Percentiles rank a stretch among this genome's conserved stretches.
These are phyloP conservation scores for Chaenocephalus aceratus DNA, from an alignment of 2,113 vertebrate species.

Conservation along the genomic window DNA sequence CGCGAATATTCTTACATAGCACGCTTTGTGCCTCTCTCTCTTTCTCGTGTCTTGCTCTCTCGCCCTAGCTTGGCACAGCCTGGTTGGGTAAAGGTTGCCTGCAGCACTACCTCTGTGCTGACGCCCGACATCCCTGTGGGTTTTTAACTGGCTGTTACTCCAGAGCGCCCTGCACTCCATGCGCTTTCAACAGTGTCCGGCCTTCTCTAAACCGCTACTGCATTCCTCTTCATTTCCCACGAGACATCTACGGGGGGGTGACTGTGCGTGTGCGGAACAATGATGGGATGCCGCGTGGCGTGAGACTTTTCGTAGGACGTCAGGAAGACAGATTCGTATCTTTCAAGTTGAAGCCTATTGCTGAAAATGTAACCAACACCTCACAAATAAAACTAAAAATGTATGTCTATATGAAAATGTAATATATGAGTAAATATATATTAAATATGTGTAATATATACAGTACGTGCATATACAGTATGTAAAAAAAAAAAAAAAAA, in stretches of 20 bases:
- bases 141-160: constrained; percentile 64
- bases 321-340: constrained; percentile 40
- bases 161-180: constrained; percentile 68
- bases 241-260: constrained; percentile 21
- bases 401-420: constrained; percentile 83
- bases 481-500: constrained; percentile 61
- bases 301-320: constrained; percentile 33
- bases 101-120: constrained; percentile 54
- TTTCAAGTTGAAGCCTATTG: constrained; percentile 67
- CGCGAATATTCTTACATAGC: constrained; percentile 95
- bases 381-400: constrained; percentile 75
- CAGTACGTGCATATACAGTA: constrained; percentile 76
- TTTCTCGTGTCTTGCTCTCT: constrained; percentile 43
- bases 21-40: constrained; percentile 31
- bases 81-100: constrained; percentile 61
- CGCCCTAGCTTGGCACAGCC: constrained; percentile 59
- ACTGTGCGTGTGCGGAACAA: constrained; percentile 18
- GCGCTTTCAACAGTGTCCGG: constrained; percentile 70
- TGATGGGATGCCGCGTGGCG: constrained; percentile 26
- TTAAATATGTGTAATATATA: constrained; percentile 86
- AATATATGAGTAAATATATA: constrained; percentile 86
- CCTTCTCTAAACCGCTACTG: constrained; percentile 53
- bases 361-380: constrained; percentile 79
- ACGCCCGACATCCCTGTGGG: constrained; percentile 56
- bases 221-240: constrained; percentile 30